Base-by-base conservation (phyloP, 2,113 vertebrate genomes). In the Crypturellus undulatus region DNA sequence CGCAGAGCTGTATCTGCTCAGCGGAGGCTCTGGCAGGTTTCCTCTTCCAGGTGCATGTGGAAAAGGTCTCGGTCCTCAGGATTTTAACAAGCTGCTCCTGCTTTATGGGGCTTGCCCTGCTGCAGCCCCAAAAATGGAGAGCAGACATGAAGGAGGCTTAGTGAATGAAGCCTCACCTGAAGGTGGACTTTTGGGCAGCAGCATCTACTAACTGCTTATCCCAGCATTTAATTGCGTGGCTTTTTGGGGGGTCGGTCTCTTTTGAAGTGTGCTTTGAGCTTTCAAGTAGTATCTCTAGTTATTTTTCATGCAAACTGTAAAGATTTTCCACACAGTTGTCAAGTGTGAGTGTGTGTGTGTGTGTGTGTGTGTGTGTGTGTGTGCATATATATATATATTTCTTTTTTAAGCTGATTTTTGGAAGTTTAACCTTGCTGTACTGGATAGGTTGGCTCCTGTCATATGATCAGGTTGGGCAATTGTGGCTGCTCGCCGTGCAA, bases 381-480 rank as follows among this genome's bases (percentile, higher is more conserved):
- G 26, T 52, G 13, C 13, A 43, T 43, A 43, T 43, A 43, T 43
- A 43, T 43, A 43, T 43, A 15, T 43, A 40, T 34, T 42, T 54
- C 30, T 43, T 6, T 51, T 49, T 36, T 51, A 64, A 32, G 11
- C 49, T 83, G 68, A 9, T 10, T 82, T 70, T 70, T 26, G 34
- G 42, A 21, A 4, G 0, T 18, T 45, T 68, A 60, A 24, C 54
- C 12, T 60, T 30, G 17, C 38, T 49, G 11, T 62, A 6, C 40
- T 0, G 2, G 8, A 7, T 22, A 42, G 26, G 6, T 38, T 22
- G 49, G 52, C 24, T 73, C 24, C 43, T 25, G 0, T 2, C 0
- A 28, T 22, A 9, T 0, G 2, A 24, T 75, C 14, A 20, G 47
- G 3, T 34, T 1, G 1, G 7, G 0, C 3, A 0, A 34, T 5